These are phyloP conservation scores for Phymastichus coffea DNA, from an alignment of 1,140 invertebrate genomes.

Conservation along the genomic window DNA sequence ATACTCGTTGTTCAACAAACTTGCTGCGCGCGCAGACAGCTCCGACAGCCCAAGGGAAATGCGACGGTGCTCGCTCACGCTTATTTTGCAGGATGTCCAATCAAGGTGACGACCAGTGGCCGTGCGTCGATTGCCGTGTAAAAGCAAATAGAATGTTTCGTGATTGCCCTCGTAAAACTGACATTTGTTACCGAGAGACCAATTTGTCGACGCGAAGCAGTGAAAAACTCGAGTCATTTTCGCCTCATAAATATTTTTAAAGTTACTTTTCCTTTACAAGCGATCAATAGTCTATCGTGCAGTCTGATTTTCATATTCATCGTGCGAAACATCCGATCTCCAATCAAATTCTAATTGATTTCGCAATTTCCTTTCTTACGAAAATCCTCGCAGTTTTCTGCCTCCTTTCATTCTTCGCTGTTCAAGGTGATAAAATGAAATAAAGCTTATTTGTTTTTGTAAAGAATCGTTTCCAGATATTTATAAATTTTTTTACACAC, in stretches of 20 bases:
- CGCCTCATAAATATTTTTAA: not conserved
- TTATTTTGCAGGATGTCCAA: not conserved
- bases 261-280: not conserved
- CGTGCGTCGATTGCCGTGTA: not conserved
- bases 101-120: not conserved
- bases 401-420: too few relatives aligned
- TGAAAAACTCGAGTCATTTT: not conserved
- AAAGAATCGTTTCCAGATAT: slow-evolving; percentile 7
- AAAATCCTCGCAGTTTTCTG: too few relatives aligned
- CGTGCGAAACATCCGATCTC: too few relatives aligned
- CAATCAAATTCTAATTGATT: too few relatives aligned
- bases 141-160: too few relatives aligned
- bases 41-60: slow-evolving; percentile 23
- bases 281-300: not conserved
- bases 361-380: too few relatives aligned
- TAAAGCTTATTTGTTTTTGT: not conserved
- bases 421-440: too few relatives aligned
- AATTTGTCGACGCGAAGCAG: slow-evolving; percentile 3
- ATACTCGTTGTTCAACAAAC: slow-evolving; percentile 24
- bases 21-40: too few relatives aligned
- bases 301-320: not conserved
- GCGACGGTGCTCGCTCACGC: too few relatives aligned
- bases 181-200: too few relatives aligned
- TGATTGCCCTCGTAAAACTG: too few relatives aligned
- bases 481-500: slow-evolving; percentile 11